Evolutionary conservation across 2,888 invertebrate genomes (phyloP), one percentile per base, ranked within the genome.

Genomic region (Dasypolia templi): DNA sequence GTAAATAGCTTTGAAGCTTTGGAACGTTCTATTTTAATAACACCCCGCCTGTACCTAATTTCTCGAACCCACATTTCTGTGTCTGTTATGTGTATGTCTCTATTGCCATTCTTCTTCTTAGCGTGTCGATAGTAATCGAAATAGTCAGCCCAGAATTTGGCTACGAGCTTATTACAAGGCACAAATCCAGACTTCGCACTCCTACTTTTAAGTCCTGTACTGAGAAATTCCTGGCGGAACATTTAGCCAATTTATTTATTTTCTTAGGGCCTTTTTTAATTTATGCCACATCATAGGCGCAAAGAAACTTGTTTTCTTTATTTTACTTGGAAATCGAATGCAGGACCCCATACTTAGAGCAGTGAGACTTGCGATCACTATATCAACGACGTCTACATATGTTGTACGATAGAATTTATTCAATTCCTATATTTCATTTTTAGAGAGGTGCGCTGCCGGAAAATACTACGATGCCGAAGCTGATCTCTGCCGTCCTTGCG

Each of bases 401-500:
- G 3, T 5, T 12, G 7, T 19, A 42, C 17, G 0, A n/a, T 9
- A n/a, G 3, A 26, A 49, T 68, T 1, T 39, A 51, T 51, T 44
- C 19, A 19, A 71, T 39, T 58, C 2, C 1, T 61, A 2, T 39
- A 0, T 72, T 59, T 65, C 2, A 2, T 66, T 88, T 87, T 1
- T 89, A 97, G 99, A 99, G 94, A 97, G 98, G 82, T 99, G 99
- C 91, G 98, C 99, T 7, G 98, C 99, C 77, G 99, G 99, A 77
- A 99, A 99, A 95, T 99, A 98, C 94, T 99, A 98, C 94, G 99
- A 99, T 90, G 98, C 98, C 55, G 97, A 98, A 59, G 98, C 98
- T 0, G 99, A 99, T 58, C 96, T 99, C 2, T 99, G 99, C 90
- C 97, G 98, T 68, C 98, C 98, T 84, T 99, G 99, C 92, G 99